Conservation (phyloP, 2,113 vertebrate species). For the Cettia cetti region DNA sequence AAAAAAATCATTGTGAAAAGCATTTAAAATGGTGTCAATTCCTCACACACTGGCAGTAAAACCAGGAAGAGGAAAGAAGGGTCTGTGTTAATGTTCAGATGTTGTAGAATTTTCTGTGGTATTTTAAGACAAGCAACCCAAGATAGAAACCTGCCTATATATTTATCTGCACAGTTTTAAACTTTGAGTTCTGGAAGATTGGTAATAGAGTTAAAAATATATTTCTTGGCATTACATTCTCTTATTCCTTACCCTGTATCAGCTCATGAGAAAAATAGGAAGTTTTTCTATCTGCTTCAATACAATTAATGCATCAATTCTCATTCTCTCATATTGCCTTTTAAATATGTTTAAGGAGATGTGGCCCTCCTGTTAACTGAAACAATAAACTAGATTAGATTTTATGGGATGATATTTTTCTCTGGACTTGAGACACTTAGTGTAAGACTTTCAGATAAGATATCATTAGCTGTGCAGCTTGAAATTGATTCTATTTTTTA, state of each 20-base stretch:
- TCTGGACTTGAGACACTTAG: background rate
- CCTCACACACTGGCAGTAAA: background rate
- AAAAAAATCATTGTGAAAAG: background rate
- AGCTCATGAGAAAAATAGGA: background rate
- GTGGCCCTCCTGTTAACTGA: background rate
- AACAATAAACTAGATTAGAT: background rate
- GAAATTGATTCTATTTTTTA: background rate
- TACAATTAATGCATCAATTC: background rate
- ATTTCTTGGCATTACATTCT: background rate
- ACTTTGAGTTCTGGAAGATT: background rate
- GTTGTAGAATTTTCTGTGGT: background rate
- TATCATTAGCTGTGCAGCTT: background rate
- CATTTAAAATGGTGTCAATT: background rate
- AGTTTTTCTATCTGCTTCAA: background rate
- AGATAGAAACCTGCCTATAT: background rate
- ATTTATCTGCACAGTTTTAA: slow-evolving; percentile 6
- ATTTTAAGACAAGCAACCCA: background rate
- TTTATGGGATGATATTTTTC: background rate
- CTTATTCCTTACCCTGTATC: background rate
- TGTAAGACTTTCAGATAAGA: background rate
- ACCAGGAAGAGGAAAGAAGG: background rate
- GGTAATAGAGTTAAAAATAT: slow-evolving; percentile 8
- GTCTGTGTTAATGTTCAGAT: background rate
- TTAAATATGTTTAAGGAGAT: background rate
- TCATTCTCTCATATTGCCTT: background rate